These are phyloP conservation scores for Acrocyrtus sp. DNA, from an alignment of 2,888 invertebrate species.

Conservation along the genomic window DNA sequence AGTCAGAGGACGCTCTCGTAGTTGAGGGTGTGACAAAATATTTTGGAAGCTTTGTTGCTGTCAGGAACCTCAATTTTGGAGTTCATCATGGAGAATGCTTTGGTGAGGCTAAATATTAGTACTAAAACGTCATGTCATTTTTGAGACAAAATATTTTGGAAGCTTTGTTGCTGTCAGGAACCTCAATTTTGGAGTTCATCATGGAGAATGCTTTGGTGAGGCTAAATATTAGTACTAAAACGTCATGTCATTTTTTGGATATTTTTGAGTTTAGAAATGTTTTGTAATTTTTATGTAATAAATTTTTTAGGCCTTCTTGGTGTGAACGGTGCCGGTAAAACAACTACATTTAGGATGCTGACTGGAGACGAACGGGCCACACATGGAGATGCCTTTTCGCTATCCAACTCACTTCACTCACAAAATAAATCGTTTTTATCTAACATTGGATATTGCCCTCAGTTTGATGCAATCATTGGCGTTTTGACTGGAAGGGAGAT, in stretches of 20 bases:
- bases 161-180: constrained; percentile 72
- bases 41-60: constrained; percentile 69
- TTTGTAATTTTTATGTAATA: background rate
- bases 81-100: constrained; percentile 70
- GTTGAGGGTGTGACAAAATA: constrained; percentile 27
- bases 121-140: too few relatives aligned
- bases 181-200: constrained; percentile 74
- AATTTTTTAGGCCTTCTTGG: constrained; percentile 65
- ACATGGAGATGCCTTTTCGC: constrained; percentile 66
- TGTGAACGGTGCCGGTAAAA: constrained; percentile 67
- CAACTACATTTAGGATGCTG: constrained; percentile 71
- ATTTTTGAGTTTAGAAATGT: too few relatives aligned
- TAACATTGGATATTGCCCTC: constrained; percentile 87
- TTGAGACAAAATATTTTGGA: constrained; percentile 62
- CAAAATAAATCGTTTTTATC: constrained; percentile 1
- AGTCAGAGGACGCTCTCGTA: constrained; percentile 37
- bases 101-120: constrained; percentile 64
- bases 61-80: constrained; percentile 75
- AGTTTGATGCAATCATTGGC: constrained; percentile 83
- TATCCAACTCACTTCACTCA: background rate
- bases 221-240: too few relatives aligned
- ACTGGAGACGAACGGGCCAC: constrained; percentile 68
- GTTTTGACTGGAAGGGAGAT: constrained; percentile 81
- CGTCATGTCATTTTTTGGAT: too few relatives aligned
- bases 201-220: constrained; percentile 68